Percentiles rank a stretch among this genome's conserved stretches.
These are phyloP conservation scores for Protobothrops flavoviridis DNA, from an alignment of 2,113 vertebrate species.

Conservation along the genomic window DNA sequence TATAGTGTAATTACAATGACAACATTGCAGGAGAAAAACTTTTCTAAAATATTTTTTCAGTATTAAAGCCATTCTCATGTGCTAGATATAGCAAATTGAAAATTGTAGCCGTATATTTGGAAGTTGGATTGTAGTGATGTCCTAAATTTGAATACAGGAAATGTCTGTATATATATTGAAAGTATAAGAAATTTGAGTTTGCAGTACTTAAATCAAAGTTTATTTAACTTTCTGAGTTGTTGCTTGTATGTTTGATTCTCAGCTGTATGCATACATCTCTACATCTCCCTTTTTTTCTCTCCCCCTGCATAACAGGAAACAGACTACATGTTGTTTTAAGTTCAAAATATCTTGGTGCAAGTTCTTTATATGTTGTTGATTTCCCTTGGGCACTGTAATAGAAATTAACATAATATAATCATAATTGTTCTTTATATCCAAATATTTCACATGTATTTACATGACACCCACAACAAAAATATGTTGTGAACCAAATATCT, in stretches of 20 bases:
- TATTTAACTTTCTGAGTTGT: background rate
- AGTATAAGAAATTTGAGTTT: constrained; percentile 1
- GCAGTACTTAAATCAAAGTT: constrained; percentile 7
- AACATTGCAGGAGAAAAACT: constrained; percentile 1
- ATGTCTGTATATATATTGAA: constrained; percentile 9
- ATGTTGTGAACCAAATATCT: constrained; percentile 11
- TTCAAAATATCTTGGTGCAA: constrained; percentile 20
- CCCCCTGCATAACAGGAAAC: background rate
- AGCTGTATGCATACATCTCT: background rate
- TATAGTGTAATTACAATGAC: background rate
- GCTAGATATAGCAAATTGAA: constrained; percentile 18
- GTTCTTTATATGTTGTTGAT: constrained; percentile 24
- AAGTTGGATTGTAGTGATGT: background rate
- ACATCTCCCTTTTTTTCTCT: background rate
- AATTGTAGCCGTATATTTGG: background rate
- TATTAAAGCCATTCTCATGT: constrained; percentile 25
- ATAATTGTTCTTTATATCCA: constrained; percentile 23
- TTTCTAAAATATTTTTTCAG: constrained; percentile 1
- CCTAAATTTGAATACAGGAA: background rate
- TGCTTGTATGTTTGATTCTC: constrained; percentile 20
- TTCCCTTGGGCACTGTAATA: constrained; percentile 26
- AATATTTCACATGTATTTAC: constrained; percentile 12
- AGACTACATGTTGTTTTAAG: constrained; percentile 38
- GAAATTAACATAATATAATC: constrained; percentile 24
- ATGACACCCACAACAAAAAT: constrained; percentile 14